Conservation (phyloP, 2,113 vertebrate species). For the Sinocyclocheilus anophthalmus region DNA sequence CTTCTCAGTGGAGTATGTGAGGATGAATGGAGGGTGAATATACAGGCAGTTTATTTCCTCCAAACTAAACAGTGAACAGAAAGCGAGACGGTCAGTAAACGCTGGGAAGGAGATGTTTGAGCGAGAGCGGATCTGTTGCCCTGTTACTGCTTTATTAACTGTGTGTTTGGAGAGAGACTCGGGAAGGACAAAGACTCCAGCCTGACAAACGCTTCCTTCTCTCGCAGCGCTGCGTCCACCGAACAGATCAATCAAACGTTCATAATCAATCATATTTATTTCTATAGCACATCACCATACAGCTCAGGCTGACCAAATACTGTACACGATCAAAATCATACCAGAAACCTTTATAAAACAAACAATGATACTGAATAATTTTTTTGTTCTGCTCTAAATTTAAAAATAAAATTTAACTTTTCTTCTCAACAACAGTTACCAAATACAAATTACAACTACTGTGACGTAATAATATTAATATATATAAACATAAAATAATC, state of each 20-base stretch:
- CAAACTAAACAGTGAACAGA: background rate
- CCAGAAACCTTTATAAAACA: too few species aligned
- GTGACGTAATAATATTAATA: too few species aligned
- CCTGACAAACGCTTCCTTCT: background rate
- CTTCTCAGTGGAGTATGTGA: background rate
- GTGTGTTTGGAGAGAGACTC: constrained; percentile 4
- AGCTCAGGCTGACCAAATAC: too few species aligned
- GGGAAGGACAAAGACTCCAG: background rate
- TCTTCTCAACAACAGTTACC: too few species aligned
- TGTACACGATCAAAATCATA: too few species aligned
- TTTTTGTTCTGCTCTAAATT: too few species aligned
- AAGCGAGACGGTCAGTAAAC: constrained; percentile 8
- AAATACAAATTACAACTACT: too few species aligned
- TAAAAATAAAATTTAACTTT: too few species aligned
- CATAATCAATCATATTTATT: background rate
- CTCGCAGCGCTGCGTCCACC: background rate
- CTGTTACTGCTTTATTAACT: constrained; percentile 34
- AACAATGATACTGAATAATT: too few species aligned
- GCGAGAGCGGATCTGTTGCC: constrained; percentile 23
- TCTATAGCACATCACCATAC: background rate
- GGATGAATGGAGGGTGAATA: background rate
- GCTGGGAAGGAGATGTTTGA: constrained; percentile 9
- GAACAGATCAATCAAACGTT: background rate
- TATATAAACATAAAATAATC: too few species aligned
- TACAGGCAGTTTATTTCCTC: constrained; percentile 1